These are phyloP conservation scores for Asteroscopus sphinx DNA, from an alignment of 2,888 invertebrate species.

Conservation along the genomic window DNA sequence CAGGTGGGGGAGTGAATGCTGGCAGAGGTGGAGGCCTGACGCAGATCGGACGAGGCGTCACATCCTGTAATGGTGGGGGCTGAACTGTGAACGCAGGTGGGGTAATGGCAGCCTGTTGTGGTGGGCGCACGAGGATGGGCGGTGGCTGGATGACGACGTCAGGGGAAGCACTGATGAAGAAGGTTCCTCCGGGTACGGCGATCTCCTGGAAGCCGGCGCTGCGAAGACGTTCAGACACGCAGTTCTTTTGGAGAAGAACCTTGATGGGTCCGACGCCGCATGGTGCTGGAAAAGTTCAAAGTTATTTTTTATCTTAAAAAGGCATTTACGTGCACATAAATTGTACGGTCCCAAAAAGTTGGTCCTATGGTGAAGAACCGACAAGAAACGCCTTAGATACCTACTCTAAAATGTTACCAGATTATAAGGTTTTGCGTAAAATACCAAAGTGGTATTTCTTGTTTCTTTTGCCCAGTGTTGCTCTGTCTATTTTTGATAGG, in stretches of 20 bases:
- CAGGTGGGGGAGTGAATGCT: slow-evolving; percentile 70
- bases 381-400: too few species aligned
- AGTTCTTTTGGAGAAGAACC: slow-evolving; percentile 59
- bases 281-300: slow-evolving; percentile 72
- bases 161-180: slow-evolving; percentile 72
- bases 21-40: slow-evolving; percentile 65
- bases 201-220: slow-evolving; percentile 71
- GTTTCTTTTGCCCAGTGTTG: too few species aligned
- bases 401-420: too few species aligned
- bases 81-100: slow-evolving; percentile 69
- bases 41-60: slow-evolving; percentile 67
- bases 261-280: slow-evolving; percentile 71
- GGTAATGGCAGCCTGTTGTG: slow-evolving; percentile 62
- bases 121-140: slow-evolving; percentile 73
- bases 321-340: too few species aligned
- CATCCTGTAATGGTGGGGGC: slow-evolving; percentile 62
- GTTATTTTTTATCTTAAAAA: too few species aligned
- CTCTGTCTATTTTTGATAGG: too few species aligned
- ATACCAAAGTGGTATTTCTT: too few species aligned
- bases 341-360: too few species aligned
- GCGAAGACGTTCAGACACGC: slow-evolving; percentile 61
- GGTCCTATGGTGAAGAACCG: too few species aligned
- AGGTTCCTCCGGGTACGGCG: slow-evolving; percentile 74
- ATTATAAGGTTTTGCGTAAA: too few species aligned
- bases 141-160: slow-evolving; percentile 79